Evolutionary conservation across 2,888 invertebrate genomes (phyloP).

Genomic region (Agriotes lineatus): DNA sequence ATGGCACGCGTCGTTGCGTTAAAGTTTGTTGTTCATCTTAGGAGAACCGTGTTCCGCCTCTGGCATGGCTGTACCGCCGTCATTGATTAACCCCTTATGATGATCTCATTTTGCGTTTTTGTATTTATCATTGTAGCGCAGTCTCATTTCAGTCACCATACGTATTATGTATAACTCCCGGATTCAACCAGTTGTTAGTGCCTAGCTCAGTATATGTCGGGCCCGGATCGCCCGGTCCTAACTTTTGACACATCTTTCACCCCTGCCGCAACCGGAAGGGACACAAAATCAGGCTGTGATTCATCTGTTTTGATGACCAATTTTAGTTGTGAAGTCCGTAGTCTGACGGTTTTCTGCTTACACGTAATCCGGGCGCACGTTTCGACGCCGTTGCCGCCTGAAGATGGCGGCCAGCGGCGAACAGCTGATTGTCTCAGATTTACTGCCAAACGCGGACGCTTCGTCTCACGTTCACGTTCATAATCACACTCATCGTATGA

Average conservation of each 20-base stretch:
- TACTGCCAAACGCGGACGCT: slow-evolving; percentile 48
- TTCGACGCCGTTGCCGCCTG: slow-evolving; percentile 52
- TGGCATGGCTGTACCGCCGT: slow-evolving; percentile 47
- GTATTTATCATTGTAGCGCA: slow-evolving; percentile 62
- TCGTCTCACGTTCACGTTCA: slow-evolving; percentile 35
- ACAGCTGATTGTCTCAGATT: slow-evolving; percentile 54
- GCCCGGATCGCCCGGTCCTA: slow-evolving; percentile 53
- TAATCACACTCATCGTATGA: slow-evolving; percentile 36
- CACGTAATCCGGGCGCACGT: slow-evolving; percentile 58
- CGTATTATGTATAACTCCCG: slow-evolving; percentile 52
- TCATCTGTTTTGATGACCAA: slow-evolving; percentile 68
- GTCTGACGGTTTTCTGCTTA: slow-evolving; percentile 56
- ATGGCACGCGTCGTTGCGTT: slow-evolving; percentile 33
- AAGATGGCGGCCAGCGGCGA: slow-evolving; percentile 44
- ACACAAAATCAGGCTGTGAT: slow-evolving; percentile 70
- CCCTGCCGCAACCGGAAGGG: slow-evolving; percentile 55
- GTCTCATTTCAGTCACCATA: slow-evolving; percentile 54
- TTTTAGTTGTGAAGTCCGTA: slow-evolving; percentile 64
- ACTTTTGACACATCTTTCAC: slow-evolving; percentile 54
- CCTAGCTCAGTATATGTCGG: slow-evolving; percentile 64
- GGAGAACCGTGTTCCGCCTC: slow-evolving; percentile 24
- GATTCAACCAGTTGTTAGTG: slow-evolving; percentile 66
- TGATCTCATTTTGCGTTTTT: slow-evolving; percentile 65
- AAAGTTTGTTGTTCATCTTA: slow-evolving; percentile 33
- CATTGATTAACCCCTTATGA: slow-evolving; percentile 60